Percentiles rank a stretch among this genome's conserved stretches.
Conservation (phyloP, 2,113 vertebrate species). For the Cephalopterus ornatus region DNA sequence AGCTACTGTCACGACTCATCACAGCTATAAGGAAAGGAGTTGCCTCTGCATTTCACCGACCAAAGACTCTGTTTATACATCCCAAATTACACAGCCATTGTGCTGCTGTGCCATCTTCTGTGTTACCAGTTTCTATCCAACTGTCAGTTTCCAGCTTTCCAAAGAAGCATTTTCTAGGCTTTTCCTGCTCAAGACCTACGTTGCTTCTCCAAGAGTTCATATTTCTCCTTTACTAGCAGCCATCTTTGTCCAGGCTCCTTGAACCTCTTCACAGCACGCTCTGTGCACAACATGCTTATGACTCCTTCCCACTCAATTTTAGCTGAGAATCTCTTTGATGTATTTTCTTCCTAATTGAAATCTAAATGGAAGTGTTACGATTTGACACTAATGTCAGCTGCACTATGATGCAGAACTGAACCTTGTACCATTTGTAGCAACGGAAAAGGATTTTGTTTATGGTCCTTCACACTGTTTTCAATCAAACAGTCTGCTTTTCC, state of each 20-base stretch:
- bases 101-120: background rate
- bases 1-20: background rate
- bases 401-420: background rate
- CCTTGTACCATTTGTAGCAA: background rate
- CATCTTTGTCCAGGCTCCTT: background rate
- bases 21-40: background rate
- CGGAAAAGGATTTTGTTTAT: background rate
- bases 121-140: background rate
- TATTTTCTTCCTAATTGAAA: background rate
- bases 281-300: background rate
- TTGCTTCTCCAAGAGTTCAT: background rate
- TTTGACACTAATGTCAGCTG: background rate
- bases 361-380: background rate
- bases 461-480: background rate
- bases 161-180: background rate
- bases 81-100: fast-evolving
- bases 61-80: background rate
- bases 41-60: background rate
- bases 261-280: background rate
- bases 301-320: background rate
- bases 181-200: background rate
- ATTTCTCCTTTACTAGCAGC: background rate
- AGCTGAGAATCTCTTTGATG: background rate
- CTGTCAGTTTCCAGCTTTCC: background rate
- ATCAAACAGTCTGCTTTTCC: background rate